phyloP scores from a whole-genome alignment of 2,113 vertebrate species.

The Elanus axillaris region DNA sequence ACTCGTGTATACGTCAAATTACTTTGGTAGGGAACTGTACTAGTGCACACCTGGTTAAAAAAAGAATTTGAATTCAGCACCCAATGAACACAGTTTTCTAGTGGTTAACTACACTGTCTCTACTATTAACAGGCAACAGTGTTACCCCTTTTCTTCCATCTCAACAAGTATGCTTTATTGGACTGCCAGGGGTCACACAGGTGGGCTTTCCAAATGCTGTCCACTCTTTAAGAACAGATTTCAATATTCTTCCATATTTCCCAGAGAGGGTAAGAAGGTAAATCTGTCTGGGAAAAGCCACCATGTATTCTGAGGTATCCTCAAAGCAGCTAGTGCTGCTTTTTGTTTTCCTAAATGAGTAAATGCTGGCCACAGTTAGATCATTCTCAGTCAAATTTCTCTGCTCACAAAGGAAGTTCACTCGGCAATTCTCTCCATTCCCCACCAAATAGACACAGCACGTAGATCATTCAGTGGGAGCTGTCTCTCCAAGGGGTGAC shows the following conservation, averaged over 20 bases:
- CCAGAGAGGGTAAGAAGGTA: background rate
- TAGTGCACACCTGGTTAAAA: background rate
- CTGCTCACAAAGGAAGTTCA: background rate
- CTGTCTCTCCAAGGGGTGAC: background rate
- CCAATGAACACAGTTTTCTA: background rate
- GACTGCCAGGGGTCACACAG: background rate
- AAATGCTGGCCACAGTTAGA: background rate
- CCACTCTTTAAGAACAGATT: background rate
- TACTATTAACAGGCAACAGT: background rate
- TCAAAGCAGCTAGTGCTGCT: background rate
- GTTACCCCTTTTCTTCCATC: background rate
- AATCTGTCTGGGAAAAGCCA: constrained; percentile 1
- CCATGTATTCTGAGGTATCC: background rate
- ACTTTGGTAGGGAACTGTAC: background rate
- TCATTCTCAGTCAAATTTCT: background rate
- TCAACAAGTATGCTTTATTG: background rate
- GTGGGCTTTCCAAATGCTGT: background rate
- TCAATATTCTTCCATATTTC: background rate
- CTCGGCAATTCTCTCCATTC: background rate
- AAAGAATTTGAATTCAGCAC: background rate
- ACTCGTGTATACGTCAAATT: background rate
- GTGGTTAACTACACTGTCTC: background rate
- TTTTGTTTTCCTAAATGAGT: background rate
- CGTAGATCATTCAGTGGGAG: background rate
- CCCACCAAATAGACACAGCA: background rate